Base-by-base conservation (phyloP, 2,113 vertebrate genomes). In the Stictonetta naevosa region DNA sequence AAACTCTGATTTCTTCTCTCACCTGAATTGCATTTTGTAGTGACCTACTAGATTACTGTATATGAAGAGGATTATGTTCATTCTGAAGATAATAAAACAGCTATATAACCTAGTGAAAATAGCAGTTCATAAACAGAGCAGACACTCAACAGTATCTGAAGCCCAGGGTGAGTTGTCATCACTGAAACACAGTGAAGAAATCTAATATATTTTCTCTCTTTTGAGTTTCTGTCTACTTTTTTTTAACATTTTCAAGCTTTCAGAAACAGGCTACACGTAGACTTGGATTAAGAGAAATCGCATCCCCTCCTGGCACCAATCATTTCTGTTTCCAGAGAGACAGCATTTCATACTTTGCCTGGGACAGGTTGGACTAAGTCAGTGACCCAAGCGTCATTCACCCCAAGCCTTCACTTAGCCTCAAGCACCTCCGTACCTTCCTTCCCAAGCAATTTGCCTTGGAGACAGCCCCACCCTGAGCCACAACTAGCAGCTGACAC, bases 371-470 rank as follows among this genome's bases (percentile, higher is more conserved):
- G 23, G 19, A 52, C 8, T 23, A 31, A 29, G 11, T 19, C 60
- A 50, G 36, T 52, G 34, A 19, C 13, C 21, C 3, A 1, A 13
- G 5, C 60, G 62, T 25, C 0, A 0, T 62, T 87, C 42, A 64
- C 25, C 8, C 8, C 17, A 31, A 8, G 13, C 21, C 13, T 68
- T 68, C 82, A 22, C 58, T 86, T 18, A 25, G 17, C 7, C 16
- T 71, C 36, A 4, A 0, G 1, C 21, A 59, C 5, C 42, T 64
- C 71, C 23, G 42, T 33, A 12, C 7, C 9, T 77, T 11, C 60
- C 44, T 53, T 71, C 36, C 40, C 23, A 80, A 77, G 21, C 3
- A n/a, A 8, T 0, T 1, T 74, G n/a, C 67, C 76, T 82, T 68
- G 42, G 33, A 60, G 5, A 44, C 29, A 76, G 25, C 21, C 33